Evolutionary conservation across 2,113 vertebrate genomes (phyloP), one percentile per base, ranked within the genome.

Genomic region (Mormyrus iriodes): DNA sequence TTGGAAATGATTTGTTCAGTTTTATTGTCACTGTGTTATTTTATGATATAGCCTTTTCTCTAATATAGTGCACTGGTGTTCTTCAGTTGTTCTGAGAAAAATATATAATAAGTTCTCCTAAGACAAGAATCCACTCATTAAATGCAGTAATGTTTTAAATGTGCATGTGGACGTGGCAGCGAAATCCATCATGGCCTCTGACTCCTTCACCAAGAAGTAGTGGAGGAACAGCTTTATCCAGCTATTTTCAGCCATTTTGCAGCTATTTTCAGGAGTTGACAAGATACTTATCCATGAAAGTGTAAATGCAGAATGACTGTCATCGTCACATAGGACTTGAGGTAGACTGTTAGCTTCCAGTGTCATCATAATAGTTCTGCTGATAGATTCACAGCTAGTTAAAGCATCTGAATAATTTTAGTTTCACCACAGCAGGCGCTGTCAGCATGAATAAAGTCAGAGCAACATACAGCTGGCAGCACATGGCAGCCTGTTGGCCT

Each of bases 381-480:
- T 79, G 73, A 79, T 35, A 85, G 42, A 85, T 85, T 85, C 39
- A 46, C 82, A 85, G 82, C 39, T 49, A 49, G 42, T 85, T 85
- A 85, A 85, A 85, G 42, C 39, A 85, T 85, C 82, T 85, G 82
- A 85, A 85, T 49, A 49, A 48, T 85, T 85, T 49, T 85, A 44
- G 82, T 42, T 85, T 44, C 82, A 85, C 42, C 46, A 48, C 82
- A 44, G 46, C 42, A 46, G 21, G 39, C 42, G 82, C 82, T 85
- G 82, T 48, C 82, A 44, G 39, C 44, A 13, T 39, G 42, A 85
- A 49, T 85, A 49, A 85, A 85, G 82, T 85, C 42, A n/a, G 15
- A 46, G 39, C 42, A 85, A 85, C 82, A 12, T 85, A 46, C 82
- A 85, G 9, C 42, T 44, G 82, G 42, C 82, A 85, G 24, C 39